Evolutionary conservation across 30 jellyfish, hydroid and myxozoan species (phyloP), one percentile per base, ranked within the genome.

Genomic region (Rhopilema esculentum): DNA sequence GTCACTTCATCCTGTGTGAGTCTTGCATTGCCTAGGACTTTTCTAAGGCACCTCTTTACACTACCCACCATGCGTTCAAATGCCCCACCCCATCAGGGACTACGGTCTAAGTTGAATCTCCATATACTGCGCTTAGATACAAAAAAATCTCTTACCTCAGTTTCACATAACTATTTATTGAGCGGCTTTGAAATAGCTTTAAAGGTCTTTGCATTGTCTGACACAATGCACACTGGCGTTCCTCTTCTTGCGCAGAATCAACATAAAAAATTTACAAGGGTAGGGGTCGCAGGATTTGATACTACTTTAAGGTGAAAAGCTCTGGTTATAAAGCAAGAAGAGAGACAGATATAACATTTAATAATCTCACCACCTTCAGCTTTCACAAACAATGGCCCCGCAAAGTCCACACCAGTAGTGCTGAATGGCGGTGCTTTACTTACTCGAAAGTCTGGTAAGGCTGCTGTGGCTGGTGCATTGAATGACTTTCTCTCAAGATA

Each of bases 381-480:
- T 28, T 9, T 69, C 80, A 23, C 80, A 69, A 69, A 69, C 80
- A 69, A 69, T 69, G 80, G 80, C 80, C 80, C 80, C 6, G 80
- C 80, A 69, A 69, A 69, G 61, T 69, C 80, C 61, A 69, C 80
- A 4, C 80, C 80, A 69, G 80, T 69, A 23, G 80, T 69, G 51
- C 80, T 69, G 80, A 69, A 69, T 69, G 80, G 80, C 31, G 80
- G 80, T 69, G 80, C 51, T 69, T 69, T 66, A 69, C 48, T 69
- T 69, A 69, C 80, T 26, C 80, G 80, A 31, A 27, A 69, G 80
- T 69, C 80, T 69, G 80, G 80, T 28, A 69, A 69, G 80, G 69
- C 80, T 69, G 80, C 80, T 31, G 80, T 69, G n/a, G 80, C 80
- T 69, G 80, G 80, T 1, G 61, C 80, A 69, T 69, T 69, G 80